Evolutionary conservation across 2,888 invertebrate species (phyloP).

Genomic region (Ophion costatus): DNA sequence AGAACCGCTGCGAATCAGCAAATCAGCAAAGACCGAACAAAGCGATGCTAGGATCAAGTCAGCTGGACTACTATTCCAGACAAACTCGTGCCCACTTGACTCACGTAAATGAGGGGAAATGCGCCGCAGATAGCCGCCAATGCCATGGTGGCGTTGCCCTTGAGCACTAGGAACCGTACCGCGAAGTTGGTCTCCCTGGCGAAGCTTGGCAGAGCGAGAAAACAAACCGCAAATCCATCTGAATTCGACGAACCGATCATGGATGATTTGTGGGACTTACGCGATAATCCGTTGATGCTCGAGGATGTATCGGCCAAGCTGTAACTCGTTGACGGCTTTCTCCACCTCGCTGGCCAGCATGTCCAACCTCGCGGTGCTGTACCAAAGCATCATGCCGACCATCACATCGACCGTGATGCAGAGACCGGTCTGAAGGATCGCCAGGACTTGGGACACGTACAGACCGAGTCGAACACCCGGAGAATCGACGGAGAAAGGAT

Average conservation of each 20-base stretch:
- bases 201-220: constrained; percentile 66
- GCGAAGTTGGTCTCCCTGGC: constrained; percentile 66
- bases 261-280: constrained; percentile 62
- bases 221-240: background rate
- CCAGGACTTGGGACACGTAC: constrained; percentile 71
- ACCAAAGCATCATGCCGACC: constrained; percentile 75
- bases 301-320: constrained; percentile 68
- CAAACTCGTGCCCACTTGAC: constrained; percentile 31
- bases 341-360: constrained; percentile 69
- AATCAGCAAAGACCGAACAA: background rate
- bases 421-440: constrained; percentile 71
- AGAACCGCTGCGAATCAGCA: background rate
- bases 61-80: background rate
- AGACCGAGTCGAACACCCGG: constrained; percentile 61
- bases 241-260: background rate
- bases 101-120: constrained; percentile 74
- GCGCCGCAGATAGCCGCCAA: constrained; percentile 73
- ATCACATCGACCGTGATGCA: constrained; percentile 71
- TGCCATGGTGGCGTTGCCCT: constrained; percentile 75
- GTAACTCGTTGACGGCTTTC: constrained; percentile 7
- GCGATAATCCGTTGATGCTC: constrained; percentile 71
- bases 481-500: constrained; percentile 74
- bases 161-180: constrained; percentile 72
- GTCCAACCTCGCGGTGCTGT: constrained; percentile 72
- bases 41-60: background rate